Evolutionary conservation across 2,113 vertebrate species (phyloP).

Genomic region (Xyliphius kryptos): DNA sequence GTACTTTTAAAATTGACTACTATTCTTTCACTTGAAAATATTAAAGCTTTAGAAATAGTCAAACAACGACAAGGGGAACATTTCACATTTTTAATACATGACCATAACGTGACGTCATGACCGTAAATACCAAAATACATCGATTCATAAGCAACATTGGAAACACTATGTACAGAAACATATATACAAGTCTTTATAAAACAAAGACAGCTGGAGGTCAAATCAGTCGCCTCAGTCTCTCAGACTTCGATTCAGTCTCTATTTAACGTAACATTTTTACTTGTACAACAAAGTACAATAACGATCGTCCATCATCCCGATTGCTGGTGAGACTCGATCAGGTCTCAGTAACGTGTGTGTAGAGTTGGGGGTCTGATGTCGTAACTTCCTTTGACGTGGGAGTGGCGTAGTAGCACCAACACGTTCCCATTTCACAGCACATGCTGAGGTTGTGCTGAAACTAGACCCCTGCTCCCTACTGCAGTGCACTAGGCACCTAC

Average conservation of each 20-base stretch:
- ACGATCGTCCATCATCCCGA: background rate
- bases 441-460: background rate
- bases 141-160: constrained; percentile 43
- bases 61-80: background rate
- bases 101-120: constrained; percentile 46
- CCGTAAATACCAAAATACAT: constrained; percentile 52
- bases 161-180: constrained; percentile 46
- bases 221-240: constrained; percentile 29
- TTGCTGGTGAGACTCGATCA: background rate
- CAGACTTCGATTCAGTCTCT: constrained; percentile 33
- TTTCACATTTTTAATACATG: constrained; percentile 51
- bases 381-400: constrained; percentile 5
- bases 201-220: constrained; percentile 46
- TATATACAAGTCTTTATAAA: constrained; percentile 53
- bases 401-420: constrained; percentile 29
- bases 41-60: too few species aligned
- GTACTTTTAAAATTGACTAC: too few species aligned
- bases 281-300: constrained; percentile 19
- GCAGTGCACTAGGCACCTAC: background rate
- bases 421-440: constrained; percentile 23
- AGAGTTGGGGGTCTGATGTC: constrained; percentile 3
- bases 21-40: too few species aligned
- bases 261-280: constrained; percentile 25
- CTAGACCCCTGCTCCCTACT: background rate
- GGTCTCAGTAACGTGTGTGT: background rate